phyloP scores from a whole-genome alignment of 2,888 invertebrate genomes.

The Aphelenchoides bicaudatus region DNA sequence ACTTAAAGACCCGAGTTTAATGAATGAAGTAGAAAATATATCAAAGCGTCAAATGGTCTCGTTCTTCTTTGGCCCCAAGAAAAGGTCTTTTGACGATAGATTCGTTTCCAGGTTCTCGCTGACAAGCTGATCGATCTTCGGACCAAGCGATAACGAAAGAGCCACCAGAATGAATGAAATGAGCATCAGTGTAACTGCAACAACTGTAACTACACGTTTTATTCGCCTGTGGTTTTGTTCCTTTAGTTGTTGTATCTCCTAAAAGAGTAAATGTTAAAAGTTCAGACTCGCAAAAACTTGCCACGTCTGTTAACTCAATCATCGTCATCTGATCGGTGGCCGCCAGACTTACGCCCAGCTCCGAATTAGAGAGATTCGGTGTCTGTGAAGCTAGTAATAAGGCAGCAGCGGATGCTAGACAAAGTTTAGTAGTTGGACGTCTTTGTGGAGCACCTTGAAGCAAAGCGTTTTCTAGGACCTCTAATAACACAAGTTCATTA shows the following conservation, averaged over 20 bases:
- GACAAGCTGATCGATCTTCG: slow-evolving; percentile 55
- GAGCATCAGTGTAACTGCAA: slow-evolving; percentile 50
- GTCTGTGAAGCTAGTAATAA: slow-evolving; percentile 2
- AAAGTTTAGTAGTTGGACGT: not conserved
- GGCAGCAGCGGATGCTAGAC: slow-evolving; percentile 10
- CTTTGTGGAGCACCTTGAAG: not conserved
- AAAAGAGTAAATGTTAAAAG: too few relatives aligned
- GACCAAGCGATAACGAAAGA: slow-evolving; percentile 54
- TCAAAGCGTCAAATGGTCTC: slow-evolving; percentile 22
- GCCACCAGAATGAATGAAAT: slow-evolving; percentile 51
- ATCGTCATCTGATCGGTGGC: slow-evolving; percentile 24
- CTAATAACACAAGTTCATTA: slow-evolving; percentile 10
- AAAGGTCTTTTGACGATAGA: slow-evolving; percentile 40
- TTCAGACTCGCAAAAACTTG: too few relatives aligned
- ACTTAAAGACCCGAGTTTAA: not conserved
- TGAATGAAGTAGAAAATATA: not conserved
- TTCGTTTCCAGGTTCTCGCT: slow-evolving; percentile 37
- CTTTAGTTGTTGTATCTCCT: slow-evolving; percentile 55
- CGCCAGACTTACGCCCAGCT: not conserved
- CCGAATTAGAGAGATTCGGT: not conserved
- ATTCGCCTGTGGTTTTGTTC: slow-evolving; percentile 48
- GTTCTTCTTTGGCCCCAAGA: slow-evolving; percentile 36
- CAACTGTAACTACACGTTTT: slow-evolving; percentile 52
- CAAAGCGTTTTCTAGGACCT: slow-evolving; percentile 9
- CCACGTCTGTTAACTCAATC: slow-evolving; percentile 48